Base-by-base conservation (phyloP, 2,113 vertebrate species). In the Felis catus region DNA sequence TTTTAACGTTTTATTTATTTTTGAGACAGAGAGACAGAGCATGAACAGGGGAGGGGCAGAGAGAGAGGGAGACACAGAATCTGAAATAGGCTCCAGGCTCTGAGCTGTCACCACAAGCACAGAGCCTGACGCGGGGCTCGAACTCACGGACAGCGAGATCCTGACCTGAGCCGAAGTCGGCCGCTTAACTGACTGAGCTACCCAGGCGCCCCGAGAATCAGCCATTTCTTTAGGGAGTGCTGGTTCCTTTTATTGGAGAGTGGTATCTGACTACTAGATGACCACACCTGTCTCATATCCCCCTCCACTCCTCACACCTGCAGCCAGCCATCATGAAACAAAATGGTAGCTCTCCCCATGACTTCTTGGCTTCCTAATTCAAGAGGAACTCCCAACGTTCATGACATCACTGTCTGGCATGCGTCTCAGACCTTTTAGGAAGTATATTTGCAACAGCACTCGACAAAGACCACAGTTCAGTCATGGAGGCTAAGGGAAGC, bases 181-280 rank as follows among this genome's bases (percentile, higher is more conserved):
- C 11, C 5, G 9, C 21, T 39, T 73, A 39, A 73, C 36, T 4
- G 2, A 39, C 36, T 73, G 36, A 39, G 18, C 36, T 36, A 13
- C 36, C 36, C 70, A 39, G 70, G 10, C 2, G 10, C 70, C 70
- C 19, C n/a, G 0, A 45, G 21, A 45, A 29, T 45, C 23, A 76
- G 73, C 39, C 76, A 33, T 68, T 61, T 81, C 41, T 65, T 76
- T 29, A 85, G 33, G 53, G 45, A 84, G n/a, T 3, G 0, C 21
- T 91, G 76, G 15, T 71, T 96, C 21, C 45, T 93, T 85, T 88
- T 83, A 7, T 4, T 97, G 58, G 31, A 81, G 55, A 45, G 48
- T 36, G 18, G 18, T 29, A 13, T 73, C 81, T 85, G 36, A 48
- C 29, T 58, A 2, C 29, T 19, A 25, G 45, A 14, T 81, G 31